Evolutionary conservation across 2,888 invertebrate species (phyloP).

Genomic region (Watsonalla binaria): DNA sequence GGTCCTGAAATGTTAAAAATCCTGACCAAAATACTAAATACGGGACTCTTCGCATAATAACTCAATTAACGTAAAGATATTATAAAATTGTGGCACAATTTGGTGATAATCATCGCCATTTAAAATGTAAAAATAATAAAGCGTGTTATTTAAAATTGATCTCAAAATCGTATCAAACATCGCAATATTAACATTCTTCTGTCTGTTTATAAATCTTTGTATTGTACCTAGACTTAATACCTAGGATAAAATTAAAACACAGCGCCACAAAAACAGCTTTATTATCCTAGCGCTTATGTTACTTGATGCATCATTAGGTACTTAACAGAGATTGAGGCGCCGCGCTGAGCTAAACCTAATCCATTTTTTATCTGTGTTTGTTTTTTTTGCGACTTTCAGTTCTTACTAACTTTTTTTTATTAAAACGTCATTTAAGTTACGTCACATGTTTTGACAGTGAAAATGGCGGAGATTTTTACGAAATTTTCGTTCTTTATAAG

Average conservation of each 20-base stretch:
- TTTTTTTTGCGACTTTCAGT: conserved; percentile 24
- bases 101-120: too few relatives aligned
- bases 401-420: conserved; percentile 19
- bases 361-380: conserved; percentile 33
- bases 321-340: conserved; percentile 30
- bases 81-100: too few relatives aligned
- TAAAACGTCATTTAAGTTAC: conserved; percentile 1
- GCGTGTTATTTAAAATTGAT: too few relatives aligned
- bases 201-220: too few relatives aligned
- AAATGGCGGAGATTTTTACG: neutral
- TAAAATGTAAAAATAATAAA: too few relatives aligned
- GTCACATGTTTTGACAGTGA: neutral
- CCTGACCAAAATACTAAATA: too few relatives aligned
- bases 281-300: conserved; percentile 35
- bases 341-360: conserved; percentile 35
- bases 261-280: conserved; percentile 34
- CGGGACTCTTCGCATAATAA: too few relatives aligned
- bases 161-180: too few relatives aligned
- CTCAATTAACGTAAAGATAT: too few relatives aligned
- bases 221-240: too few relatives aligned
- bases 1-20: too few relatives aligned
- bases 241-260: conserved; percentile 15
- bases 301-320: conserved; percentile 34
- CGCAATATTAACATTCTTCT: too few relatives aligned
- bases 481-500: conserved; percentile 11